Base-by-base conservation (phyloP, 2,888 invertebrate genomes). In the Morpho achilles region DNA sequence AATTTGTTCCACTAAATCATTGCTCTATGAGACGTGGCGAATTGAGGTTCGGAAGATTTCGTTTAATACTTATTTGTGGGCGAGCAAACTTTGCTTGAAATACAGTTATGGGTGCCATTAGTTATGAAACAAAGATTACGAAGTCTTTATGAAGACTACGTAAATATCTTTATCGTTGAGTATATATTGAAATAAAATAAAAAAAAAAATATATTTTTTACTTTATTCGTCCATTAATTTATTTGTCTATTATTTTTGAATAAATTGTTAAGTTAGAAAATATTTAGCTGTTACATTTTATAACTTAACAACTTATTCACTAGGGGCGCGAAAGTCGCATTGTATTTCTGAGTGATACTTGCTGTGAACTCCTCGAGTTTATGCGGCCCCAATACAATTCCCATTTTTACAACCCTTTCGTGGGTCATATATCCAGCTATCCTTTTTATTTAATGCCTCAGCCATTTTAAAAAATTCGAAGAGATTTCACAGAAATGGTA, bases 1-100 rank as follows among this genome's bases (percentile, higher is more conserved):
- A 77, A 80, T 78, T 77, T 73, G 66, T 71, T 73, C 66, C 68
- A 72, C 69, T 81, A 80, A 82, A 80, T 81, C 79, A 82, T 79
- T 69, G 69, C 61, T 68, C 67, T 64, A 69, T 65, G 68, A 67
- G 74, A 72, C 66, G 70, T 66, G 65, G 67, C 66, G 65, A 74
- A 79, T 73, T 68, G 72, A 77, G 73, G 73, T 69, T 69, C 62
- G 66, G 61, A 65, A 66, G 63, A 66, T 23, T 44, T 23, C 50
- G 56, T 55, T 50, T 43, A 56, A 47, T 50, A 46, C 10, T 49
- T 52, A 23, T 46, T 59, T 56, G 48, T 53, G 53, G 58, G 48
- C 48, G 42, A 16, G 16, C 5, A 32, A 32, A 40, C 10, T 42
- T 10, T 40, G 53, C 51, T 42, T 32, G 9, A 41, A 42, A 47